A percentile compares a stretch with the other conserved stretches of the same genome.
These are phyloP conservation scores for Chymomyza amoena DNA, from an alignment of 2,888 invertebrate genomes.

Conservation along the genomic window DNA sequence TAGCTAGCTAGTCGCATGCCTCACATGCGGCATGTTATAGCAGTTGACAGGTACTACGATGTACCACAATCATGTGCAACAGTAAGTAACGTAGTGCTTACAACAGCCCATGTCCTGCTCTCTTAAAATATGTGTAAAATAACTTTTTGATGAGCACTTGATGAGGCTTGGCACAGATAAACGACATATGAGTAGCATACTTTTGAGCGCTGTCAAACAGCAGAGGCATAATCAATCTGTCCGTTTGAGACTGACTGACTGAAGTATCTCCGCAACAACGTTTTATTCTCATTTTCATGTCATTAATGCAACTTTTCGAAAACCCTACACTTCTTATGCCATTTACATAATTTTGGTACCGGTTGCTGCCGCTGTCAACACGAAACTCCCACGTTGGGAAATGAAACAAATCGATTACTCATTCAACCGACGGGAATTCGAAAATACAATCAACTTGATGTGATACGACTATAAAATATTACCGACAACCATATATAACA, in stretches of 20 bases:
- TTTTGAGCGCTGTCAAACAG: background rate
- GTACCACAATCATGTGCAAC: conserved; percentile 42
- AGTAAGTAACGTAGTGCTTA: conserved; percentile 43
- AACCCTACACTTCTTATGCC: background rate
- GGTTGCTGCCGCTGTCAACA: conserved; percentile 4
- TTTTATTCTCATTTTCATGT: conserved; percentile 27
- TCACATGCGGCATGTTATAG: conserved; percentile 10
- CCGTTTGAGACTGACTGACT: background rate
- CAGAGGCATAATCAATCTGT: background rate
- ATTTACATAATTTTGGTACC: no score
- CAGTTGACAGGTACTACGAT: conserved; percentile 53
- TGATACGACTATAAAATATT: conserved; percentile 27
- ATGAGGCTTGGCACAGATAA: background rate
- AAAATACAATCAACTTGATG: conserved; percentile 2
- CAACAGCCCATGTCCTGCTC: conserved; percentile 46
- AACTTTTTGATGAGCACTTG: conserved; percentile 36
- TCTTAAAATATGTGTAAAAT: conserved; percentile 54
- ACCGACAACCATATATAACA: conserved; percentile 13
- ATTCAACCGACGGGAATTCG: background rate
- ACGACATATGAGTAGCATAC: background rate
- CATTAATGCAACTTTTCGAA: conserved; percentile 1
- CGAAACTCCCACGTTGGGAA: conserved; percentile 32
- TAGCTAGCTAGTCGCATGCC: background rate
- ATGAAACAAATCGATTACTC: conserved; percentile 6
- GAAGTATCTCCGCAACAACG: no score